Percentiles rank a stretch among this genome's conserved stretches.
Evolutionary conservation across 2,888 invertebrate genomes (phyloP).

Genomic region (Invenusta paracnida): DNA sequence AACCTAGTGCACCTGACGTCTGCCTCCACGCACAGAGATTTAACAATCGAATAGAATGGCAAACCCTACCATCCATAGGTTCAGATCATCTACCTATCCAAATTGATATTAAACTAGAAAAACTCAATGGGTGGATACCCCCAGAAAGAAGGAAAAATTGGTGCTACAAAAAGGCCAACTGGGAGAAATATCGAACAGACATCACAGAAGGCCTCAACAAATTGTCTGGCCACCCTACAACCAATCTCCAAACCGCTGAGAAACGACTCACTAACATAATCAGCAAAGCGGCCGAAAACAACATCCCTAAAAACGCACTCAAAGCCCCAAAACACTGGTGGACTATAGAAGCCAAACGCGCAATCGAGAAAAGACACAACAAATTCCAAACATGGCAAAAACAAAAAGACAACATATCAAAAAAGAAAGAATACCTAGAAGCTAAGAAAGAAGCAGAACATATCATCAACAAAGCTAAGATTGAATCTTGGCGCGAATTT

Average conservation of each 20-base stretch:
- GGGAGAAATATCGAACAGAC: neutral
- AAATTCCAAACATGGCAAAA: constrained; percentile 1
- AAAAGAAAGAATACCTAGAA: neutral
- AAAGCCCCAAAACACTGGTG: neutral
- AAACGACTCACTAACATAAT: neutral
- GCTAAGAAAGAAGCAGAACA: constrained; percentile 8
- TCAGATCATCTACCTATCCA: constrained; percentile 11
- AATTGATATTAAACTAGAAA: constrained; percentile 1
- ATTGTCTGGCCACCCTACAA: neutral
- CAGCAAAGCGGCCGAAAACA: neutral
- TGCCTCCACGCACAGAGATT: neutral
- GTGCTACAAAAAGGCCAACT: neutral
- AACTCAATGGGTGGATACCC: neutral
- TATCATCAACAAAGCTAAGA: neutral
- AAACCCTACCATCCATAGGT: neutral
- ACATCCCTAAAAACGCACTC: neutral
- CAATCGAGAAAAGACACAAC: neutral
- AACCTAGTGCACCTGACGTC: neutral
- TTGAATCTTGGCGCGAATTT: neutral
- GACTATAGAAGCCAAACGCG: neutral
- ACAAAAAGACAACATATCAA: neutral
- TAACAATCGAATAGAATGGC: neutral
- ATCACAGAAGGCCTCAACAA: neutral
- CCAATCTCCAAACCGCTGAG: neutral
- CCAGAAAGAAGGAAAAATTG: constrained; percentile 7